phyloP scores from a whole-genome alignment of 2,888 invertebrate genomes.

The Apamea crenata region DNA sequence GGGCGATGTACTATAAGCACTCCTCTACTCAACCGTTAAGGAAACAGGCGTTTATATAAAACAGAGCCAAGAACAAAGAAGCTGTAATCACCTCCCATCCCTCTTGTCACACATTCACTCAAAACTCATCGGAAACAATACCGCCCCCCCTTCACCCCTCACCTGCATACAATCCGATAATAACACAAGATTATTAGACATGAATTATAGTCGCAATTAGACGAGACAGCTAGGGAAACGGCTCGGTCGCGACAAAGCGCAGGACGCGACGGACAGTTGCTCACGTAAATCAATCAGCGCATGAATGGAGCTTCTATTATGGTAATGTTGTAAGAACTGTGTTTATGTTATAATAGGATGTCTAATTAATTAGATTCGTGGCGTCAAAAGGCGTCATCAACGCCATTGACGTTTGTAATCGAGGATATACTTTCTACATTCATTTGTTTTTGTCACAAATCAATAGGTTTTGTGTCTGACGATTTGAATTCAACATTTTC shows the following conservation, averaged over 20 bases:
- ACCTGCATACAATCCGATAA: slow-evolving; percentile 79
- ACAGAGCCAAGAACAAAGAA: background rate
- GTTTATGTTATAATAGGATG: background rate
- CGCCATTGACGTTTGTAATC: background rate
- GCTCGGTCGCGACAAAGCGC: slow-evolving; percentile 70
- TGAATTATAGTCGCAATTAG: slow-evolving; percentile 89
- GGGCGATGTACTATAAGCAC: background rate
- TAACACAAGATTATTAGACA: slow-evolving; percentile 88
- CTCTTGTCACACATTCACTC: slow-evolving; percentile 13
- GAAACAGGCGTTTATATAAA: background rate
- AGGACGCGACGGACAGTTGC: slow-evolving; percentile 70
- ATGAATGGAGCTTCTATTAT: slow-evolving; percentile 61
- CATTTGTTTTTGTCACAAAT: background rate
- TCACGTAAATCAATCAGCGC: slow-evolving; percentile 77
- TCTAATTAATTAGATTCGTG: slow-evolving; percentile 19
- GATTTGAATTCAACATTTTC: too few relatives aligned
- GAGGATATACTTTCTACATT: background rate
- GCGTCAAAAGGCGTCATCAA: background rate
- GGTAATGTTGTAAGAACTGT: slow-evolving; percentile 45
- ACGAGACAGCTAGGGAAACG: slow-evolving; percentile 84
- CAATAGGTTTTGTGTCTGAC: background rate
- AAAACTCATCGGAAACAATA: slow-evolving; percentile 69
- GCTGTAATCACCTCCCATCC: background rate
- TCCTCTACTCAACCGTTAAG: background rate
- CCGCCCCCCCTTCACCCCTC: slow-evolving; percentile 39